Percentiles rank a stretch among this genome's conserved stretches.
Conservation (phyloP, 2,797 vertebrate species). For the Paguma larvata region DNA sequence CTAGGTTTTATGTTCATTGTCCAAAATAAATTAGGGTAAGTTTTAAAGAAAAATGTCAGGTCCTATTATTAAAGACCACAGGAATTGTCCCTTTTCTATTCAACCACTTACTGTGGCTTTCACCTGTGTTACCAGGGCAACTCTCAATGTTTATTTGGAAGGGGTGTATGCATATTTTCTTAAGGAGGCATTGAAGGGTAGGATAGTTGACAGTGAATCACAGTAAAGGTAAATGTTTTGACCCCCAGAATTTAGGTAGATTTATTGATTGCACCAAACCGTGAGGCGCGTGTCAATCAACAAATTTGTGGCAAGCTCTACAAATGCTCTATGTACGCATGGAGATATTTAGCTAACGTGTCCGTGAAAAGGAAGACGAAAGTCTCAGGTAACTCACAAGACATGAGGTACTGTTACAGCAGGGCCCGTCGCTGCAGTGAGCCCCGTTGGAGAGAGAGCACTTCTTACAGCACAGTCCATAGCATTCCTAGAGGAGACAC, state of each 20-base stretch:
- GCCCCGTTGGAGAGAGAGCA: slow-evolving; percentile 98
- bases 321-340: background rate
- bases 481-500: slow-evolving; percentile 94
- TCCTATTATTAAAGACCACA: background rate
- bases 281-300: background rate
- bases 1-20: background rate
- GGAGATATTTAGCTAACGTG: background rate
- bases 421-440: slow-evolving; percentile 98
- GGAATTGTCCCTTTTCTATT: background rate
- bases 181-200: background rate
- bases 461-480: slow-evolving; percentile 98
- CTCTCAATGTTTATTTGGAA: slow-evolving; percentile 40
- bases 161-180: background rate
- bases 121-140: background rate
- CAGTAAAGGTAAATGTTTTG: background rate
- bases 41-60: slow-evolving; percentile 48
- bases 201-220: background rate
- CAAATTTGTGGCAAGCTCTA: background rate
- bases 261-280: background rate
- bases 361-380: slow-evolving; percentile 18
- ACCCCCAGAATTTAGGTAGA: background rate
- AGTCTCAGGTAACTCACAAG: slow-evolving; percentile 90
- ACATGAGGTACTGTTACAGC: slow-evolving; percentile 97
- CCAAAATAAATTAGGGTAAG: slow-evolving; percentile 41
- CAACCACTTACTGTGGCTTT: background rate